Base-by-base conservation (phyloP, 2,113 vertebrate species). In the Anser brachyrhynchus region DNA sequence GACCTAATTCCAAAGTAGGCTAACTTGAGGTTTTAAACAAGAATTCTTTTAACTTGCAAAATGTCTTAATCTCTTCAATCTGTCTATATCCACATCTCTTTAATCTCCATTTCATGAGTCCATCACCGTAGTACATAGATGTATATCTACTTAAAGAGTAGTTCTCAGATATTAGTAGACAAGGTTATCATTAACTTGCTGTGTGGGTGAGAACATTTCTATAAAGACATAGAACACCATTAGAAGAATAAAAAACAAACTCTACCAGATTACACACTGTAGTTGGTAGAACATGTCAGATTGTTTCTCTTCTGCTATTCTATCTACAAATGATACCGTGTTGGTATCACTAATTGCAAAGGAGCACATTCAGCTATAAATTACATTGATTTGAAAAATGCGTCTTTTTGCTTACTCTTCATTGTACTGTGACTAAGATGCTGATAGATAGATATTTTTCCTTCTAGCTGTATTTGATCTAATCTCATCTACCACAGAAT, bases 21-120 rank as follows among this genome's bases (percentile, higher is more conserved):
- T 92, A 93, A 84, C 28, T 70, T 69, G 43, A 89, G 39, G 33
- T 89, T 94, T 95, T 92, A 87, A 87, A 73, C 26, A 75, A 73
- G 26, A 73, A 52, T 72, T 94, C 8, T 90, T 91, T 86, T 43
- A 64, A 59, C 33, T 89, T 93, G 73, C 61, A 94, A 94, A 86
- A 94, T 66, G 46, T 69, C 33, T 61, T 79, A 65, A 72, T 59
- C 20, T 90, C 58, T 86, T 20, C 37, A 52, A 17, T 25, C 39
- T 85, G 39, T 44, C 31, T 91, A n/a, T 49, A 69, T 26, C 23
- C 31, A 29, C 14, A 25, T 57, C 58, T 72, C 67, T 91, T 69
- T 84, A 87, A 82, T 93, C 41, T 75, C n/a, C 5, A 25, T 90
- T 95, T 96, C 64, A 12, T 74, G 84, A 91, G 0, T 35, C 17